Percentiles rank a stretch among this genome's conserved stretches.
Conservation (phyloP, 2,797 vertebrate species). For the Enteromius fasciolatus region DNA sequence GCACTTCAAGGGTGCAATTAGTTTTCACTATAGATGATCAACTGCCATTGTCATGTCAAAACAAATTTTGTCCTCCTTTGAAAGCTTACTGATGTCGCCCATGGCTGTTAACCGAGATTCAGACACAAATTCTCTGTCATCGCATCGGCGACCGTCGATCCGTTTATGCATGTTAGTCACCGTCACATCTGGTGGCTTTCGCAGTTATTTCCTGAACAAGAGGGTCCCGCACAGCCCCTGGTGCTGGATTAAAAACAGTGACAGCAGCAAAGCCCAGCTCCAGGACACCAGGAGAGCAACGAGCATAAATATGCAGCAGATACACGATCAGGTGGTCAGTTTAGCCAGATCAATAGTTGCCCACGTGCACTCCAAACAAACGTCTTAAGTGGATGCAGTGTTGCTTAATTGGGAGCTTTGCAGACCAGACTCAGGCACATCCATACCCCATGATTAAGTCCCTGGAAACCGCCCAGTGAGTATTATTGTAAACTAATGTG, state of each 20-base stretch:
- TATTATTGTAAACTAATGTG: conserved; percentile 77
- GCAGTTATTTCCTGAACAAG: conserved; percentile 58
- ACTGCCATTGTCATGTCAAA: conserved; percentile 72
- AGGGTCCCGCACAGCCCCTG: conserved; percentile 53
- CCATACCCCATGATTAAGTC: conserved; percentile 80
- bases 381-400: conserved; percentile 81
- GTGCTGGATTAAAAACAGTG: conserved; percentile 76
- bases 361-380: conserved; percentile 76
- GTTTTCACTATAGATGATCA: conserved; percentile 52
- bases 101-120: conserved; percentile 58
- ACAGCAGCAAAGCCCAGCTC: conserved; percentile 69
- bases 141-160: conserved; percentile 66
- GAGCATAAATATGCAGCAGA: conserved; percentile 78
- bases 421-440: conserved; percentile 72
- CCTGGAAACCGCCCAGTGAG: conserved; percentile 68
- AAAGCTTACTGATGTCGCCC: conserved; percentile 56
- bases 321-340: conserved; percentile 76
- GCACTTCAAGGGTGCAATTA: conserved; percentile 55
- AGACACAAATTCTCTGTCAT: conserved; percentile 46
- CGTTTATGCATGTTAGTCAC: conserved; percentile 79
- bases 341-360: conserved; percentile 81
- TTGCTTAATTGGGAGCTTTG: conserved; percentile 86
- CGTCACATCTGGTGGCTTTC: conserved; percentile 75
- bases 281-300: conserved; percentile 73
- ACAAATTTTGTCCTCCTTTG: conserved; percentile 77